Base-by-base conservation (phyloP, 2,113 vertebrate species). In the Corythornis madagascariensis region DNA sequence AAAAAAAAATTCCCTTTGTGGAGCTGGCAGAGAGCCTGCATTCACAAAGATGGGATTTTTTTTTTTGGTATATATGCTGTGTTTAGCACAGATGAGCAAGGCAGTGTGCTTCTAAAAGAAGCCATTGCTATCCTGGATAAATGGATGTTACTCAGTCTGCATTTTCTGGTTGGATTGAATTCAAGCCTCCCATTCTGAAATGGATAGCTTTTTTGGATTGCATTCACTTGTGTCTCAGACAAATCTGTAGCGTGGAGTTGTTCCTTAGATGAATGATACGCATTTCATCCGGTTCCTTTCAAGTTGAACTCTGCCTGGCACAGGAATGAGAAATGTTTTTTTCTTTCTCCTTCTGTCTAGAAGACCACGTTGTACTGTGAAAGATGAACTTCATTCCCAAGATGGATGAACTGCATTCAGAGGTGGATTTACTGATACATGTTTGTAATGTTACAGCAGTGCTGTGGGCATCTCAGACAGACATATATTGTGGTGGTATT, bases 131-230 rank as follows among this genome's bases (percentile, higher is more conserved):
- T 35, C 45, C 72, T 71, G 73, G 81, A 77, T 78, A 94, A 93
- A 90, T 90, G 79, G 90, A 89, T 91, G 90, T 31, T 90, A 80
- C 83, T 93, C 64, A 56, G 82, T 65, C 4, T 71, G 86, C 69
- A 20, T 93, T 88, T 95, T 91, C 66, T 85, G 65, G 35, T 18
- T 96, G 94, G 93, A 86, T 69, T 52, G 69, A 74, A 67, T 93
- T 96, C 90, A 94, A 86, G 61, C 52, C 57, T 95, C 90, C 64
- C 89, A 55, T 89, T 88, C 95, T 94, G 90, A 93, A 93, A 95
- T 28, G 53, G 85, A 92, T 71, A 67, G 92, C 83, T 91, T 77
- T 82, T 88, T 83, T 93, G 94, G 92, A 88, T 67, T 21, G 2
- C 56, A 67, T 63, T 90, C 79, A 60, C 76, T 93, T 90, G 90